Evolutionary conservation across 2,888 invertebrate genomes (phyloP).

Genomic region (Danaus chrysippus): DNA sequence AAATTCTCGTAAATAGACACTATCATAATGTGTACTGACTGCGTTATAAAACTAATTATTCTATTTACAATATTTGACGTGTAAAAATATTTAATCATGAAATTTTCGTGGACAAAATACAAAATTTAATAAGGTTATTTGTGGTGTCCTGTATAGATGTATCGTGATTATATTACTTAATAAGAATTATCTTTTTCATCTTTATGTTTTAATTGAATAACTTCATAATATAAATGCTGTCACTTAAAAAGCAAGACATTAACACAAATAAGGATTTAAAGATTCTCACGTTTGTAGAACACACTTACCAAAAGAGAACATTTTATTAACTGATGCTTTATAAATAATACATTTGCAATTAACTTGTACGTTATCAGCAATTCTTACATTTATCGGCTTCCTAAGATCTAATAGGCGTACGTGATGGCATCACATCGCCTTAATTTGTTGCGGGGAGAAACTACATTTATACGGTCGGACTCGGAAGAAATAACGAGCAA

Average conservation of each 20-base stretch:
- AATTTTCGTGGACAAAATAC: no score
- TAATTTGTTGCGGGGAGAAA: conserved; percentile 1
- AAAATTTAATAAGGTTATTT: no score
- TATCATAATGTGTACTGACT: no score
- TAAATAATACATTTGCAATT: conserved; percentile 27
- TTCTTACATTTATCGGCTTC: conserved; percentile 11
- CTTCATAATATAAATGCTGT: no score
- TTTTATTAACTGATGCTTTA: conserved; percentile 12
- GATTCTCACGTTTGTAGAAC: not conserved
- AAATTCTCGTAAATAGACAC: no score
- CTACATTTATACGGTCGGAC: not conserved
- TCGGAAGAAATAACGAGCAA: not conserved
- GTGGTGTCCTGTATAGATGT: no score
- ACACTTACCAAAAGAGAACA: not conserved
- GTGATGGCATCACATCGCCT: conserved; percentile 13
- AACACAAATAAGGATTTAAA: not conserved
- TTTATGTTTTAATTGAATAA: no score
- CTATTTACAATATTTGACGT: no score
- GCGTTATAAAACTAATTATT: no score
- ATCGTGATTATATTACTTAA: no score
- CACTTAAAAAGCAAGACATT: not conserved
- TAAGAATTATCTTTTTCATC: no score
- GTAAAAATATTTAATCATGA: no score
- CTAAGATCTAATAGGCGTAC: conserved; percentile 17
- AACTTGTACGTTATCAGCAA: conserved; percentile 7